These are phyloP conservation scores for Branchellion lobata DNA, from an alignment of 2,888 invertebrate genomes.

Conservation along the genomic window DNA sequence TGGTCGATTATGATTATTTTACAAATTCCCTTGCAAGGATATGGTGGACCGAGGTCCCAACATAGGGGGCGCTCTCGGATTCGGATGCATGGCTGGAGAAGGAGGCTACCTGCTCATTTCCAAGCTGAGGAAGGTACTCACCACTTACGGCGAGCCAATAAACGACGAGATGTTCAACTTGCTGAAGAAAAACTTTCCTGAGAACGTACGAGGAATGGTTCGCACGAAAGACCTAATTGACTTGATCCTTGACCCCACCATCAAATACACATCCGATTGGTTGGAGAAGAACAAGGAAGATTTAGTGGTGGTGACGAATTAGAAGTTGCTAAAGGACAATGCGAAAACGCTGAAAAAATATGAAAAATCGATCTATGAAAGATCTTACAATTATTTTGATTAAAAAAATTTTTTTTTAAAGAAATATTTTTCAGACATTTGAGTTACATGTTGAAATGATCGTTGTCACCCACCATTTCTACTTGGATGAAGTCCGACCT, in stretches of 20 bases:
- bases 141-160: constrained; percentile 30
- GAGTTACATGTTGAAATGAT: no score
- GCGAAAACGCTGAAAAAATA: no score
- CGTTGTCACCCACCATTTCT: constrained; percentile 26
- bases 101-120: constrained; percentile 8
- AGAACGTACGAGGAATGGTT: constrained; percentile 31
- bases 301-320: neutral
- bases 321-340: no score
- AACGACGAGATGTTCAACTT: constrained; percentile 26
- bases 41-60: constrained; percentile 26
- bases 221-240: constrained; percentile 23
- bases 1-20: neutral
- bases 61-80: constrained; percentile 25
- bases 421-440: neutral
- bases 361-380: no score
- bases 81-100: constrained; percentile 32
- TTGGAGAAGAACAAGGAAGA: constrained; percentile 10
- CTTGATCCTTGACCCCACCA: constrained; percentile 33
- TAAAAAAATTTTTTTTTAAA: no score
- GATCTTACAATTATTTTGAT: no score
- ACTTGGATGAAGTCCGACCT: constrained; percentile 34
- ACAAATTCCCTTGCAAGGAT: constrained; percentile 16
- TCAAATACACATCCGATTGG: constrained; percentile 35
- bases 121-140: constrained; percentile 20
- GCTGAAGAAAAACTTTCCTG: constrained; percentile 1